Conservation (phyloP, 1,140 invertebrate species). For the Bombus pyrosoma region DNA sequence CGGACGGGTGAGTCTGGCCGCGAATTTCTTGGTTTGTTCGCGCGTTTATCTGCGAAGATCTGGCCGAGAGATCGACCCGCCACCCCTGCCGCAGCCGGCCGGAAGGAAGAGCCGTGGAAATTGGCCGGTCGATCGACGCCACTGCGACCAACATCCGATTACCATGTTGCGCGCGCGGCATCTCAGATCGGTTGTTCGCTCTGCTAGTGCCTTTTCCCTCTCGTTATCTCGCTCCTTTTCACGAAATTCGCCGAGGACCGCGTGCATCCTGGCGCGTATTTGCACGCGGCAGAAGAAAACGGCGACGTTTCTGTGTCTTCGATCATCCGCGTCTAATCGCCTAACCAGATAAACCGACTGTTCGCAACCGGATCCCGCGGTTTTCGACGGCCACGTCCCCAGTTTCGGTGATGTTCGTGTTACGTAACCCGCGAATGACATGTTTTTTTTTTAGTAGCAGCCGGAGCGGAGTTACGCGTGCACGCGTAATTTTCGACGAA, state of each 20-base stretch:
- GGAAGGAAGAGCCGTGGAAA: slow-evolving; percentile 18
- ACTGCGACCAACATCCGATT: not conserved
- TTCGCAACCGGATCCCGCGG: slow-evolving; percentile 30
- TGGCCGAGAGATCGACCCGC: not conserved
- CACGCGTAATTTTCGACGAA: no score
- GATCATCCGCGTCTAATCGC: not conserved
- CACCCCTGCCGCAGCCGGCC: not conserved
- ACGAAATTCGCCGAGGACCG: not conserved
- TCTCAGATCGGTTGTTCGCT: not conserved
- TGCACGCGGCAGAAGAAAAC: not conserved
- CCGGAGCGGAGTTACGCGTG: no score
- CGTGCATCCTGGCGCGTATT: not conserved
- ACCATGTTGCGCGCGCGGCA: not conserved
- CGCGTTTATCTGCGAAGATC: slow-evolving; percentile 3
- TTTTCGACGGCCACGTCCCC: slow-evolving; percentile 28
- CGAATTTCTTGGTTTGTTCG: slow-evolving; percentile 23
- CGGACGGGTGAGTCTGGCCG: slow-evolving; percentile 6
- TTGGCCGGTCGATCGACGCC: not conserved
- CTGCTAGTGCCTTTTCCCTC: not conserved
- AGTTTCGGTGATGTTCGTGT: slow-evolving; percentile 21
- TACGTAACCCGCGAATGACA: slow-evolving; percentile 10
- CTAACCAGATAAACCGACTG: slow-evolving; percentile 17
- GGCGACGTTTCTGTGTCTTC: not conserved
- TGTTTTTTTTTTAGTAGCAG: no score
- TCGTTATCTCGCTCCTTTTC: not conserved